Evolutionary conservation across 2,113 vertebrate genomes (phyloP).

Genomic region (Ahaetulla prasina): DNA sequence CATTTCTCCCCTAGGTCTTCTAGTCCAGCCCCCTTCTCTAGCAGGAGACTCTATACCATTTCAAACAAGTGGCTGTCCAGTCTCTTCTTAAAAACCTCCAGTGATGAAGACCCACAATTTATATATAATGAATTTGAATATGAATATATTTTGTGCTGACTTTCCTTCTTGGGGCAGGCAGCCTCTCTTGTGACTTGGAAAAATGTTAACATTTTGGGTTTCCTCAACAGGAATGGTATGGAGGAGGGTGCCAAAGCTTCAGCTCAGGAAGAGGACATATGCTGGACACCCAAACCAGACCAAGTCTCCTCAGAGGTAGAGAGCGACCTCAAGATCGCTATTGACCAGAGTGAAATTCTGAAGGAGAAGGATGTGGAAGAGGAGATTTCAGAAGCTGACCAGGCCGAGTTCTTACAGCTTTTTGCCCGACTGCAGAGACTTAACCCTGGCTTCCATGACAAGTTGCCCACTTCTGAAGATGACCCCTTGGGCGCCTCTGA

Average conservation of each 20-base stretch:
- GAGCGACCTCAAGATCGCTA: neutral
- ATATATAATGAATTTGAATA: neutral
- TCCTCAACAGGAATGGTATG: neutral
- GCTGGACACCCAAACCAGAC: neutral
- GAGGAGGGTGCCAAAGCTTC: neutral
- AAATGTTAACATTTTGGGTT: neutral
- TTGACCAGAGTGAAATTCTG: conserved; percentile 43
- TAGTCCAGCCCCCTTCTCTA: too few species aligned
- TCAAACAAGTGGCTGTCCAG: neutral
- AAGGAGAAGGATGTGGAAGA: neutral
- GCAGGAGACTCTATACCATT: neutral
- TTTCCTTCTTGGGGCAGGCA: neutral
- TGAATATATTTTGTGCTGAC: neutral
- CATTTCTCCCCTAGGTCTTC: too few species aligned
- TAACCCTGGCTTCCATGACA: conserved; percentile 34
- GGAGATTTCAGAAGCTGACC: conserved; percentile 58
- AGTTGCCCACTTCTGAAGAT: neutral
- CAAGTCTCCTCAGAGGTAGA: fast-evolving
- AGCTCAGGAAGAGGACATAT: neutral
- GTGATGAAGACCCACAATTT: neutral
- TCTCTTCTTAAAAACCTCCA: neutral
- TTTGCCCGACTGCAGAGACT: conserved; percentile 73
- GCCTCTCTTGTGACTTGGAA: neutral
- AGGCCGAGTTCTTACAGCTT: conserved; percentile 72
- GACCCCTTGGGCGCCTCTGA: neutral